Conservation (phyloP, 2,888 invertebrate genomes). For the Neoaliturus tenellus region DNA sequence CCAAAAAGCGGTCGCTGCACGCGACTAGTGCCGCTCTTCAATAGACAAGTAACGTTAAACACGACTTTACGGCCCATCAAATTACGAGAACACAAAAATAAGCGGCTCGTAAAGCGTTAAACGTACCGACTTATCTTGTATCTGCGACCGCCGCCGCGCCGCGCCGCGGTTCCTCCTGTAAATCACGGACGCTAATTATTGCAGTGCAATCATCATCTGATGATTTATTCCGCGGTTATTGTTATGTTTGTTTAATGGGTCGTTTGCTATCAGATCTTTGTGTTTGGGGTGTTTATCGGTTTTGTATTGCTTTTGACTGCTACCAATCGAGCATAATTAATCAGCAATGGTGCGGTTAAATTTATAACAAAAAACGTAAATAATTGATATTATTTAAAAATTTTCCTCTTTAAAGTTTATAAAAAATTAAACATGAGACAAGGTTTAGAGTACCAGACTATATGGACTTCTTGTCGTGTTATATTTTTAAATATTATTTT, state of each 20-base stretch:
- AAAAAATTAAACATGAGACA: too few relatives aligned
- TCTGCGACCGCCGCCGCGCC: neutral
- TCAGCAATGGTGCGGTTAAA: too few relatives aligned
- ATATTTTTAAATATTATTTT: too few relatives aligned
- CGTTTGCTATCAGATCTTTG: neutral
- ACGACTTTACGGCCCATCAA: constrained; percentile 43
- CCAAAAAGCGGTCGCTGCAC: neutral
- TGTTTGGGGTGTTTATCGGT: neutral
- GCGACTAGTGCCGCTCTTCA: constrained; percentile 13
- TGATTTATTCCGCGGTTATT: neutral
- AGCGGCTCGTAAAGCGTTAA: constrained; percentile 42
- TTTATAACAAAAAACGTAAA: too few relatives aligned
- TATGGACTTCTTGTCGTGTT: too few relatives aligned
- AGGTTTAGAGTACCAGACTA: too few relatives aligned
- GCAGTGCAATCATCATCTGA: too few relatives aligned
- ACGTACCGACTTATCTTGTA: constrained; percentile 21
- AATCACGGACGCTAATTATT: constrained; percentile 4
- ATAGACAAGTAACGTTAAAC: constrained; percentile 40
- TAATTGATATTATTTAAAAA: too few relatives aligned
- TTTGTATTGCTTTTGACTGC: too few relatives aligned
- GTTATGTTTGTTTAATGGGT: neutral
- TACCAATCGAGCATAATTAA: too few relatives aligned
- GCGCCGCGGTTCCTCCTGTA: neutral
- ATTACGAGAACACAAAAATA: constrained; percentile 53
- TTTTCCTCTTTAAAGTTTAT: too few relatives aligned